Percentiles rank a stretch among this genome's conserved stretches.
Conservation (phyloP, 2,888 invertebrate genomes). For the Slavum lentiscoides region DNA sequence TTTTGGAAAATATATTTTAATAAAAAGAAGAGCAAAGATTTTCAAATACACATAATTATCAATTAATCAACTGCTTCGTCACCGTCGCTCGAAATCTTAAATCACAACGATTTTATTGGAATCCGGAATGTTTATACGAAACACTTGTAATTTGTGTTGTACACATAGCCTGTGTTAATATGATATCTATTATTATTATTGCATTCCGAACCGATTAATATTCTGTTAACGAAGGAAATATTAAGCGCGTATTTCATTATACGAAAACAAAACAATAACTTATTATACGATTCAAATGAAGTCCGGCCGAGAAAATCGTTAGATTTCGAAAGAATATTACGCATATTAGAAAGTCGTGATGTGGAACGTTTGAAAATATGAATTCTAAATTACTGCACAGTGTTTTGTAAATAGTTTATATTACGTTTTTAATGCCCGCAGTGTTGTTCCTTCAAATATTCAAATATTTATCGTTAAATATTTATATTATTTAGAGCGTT, state of each 20-base stretch:
- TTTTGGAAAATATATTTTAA: too few species aligned
- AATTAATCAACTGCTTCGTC: too few species aligned
- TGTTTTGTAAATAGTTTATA: not conserved
- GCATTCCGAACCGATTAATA: not conserved
- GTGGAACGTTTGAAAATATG: not conserved
- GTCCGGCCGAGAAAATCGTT: not conserved
- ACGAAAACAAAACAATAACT: constrained; percentile 1
- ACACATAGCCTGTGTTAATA: too few species aligned
- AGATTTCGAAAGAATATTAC: constrained; percentile 30
- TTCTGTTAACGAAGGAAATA: not conserved
- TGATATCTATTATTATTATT: too few species aligned
- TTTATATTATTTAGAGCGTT: not conserved
- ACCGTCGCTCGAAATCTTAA: too few species aligned
- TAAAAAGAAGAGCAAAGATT: too few species aligned
- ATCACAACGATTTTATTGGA: too few species aligned
- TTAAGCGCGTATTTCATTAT: not conserved
- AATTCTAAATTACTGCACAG: not conserved
- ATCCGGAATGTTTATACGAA: too few species aligned
- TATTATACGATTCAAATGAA: constrained; percentile 1
- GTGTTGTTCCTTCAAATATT: too few species aligned
- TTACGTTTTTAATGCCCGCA: not conserved
- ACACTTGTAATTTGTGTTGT: too few species aligned
- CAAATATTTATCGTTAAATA: too few species aligned
- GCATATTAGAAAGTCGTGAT: constrained; percentile 11
- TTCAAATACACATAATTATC: too few species aligned